Conservation (phyloP, 2,888 invertebrate species). For the Deilephila elpenor region DNA sequence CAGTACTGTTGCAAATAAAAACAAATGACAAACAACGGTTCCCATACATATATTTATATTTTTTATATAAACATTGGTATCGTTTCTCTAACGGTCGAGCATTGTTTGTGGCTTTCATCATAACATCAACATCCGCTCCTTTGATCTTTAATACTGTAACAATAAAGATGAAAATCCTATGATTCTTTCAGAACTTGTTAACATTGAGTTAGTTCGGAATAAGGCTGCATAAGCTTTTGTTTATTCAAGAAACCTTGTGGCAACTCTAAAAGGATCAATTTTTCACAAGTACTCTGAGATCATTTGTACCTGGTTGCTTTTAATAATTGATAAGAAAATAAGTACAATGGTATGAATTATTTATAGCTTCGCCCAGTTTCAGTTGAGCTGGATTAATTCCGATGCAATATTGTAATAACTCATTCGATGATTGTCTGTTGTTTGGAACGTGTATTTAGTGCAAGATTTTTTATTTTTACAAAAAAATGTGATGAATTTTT, state of each 20-base stretch:
- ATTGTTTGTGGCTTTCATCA: slow-evolving; percentile 38
- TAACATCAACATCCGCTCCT: slow-evolving; percentile 9
- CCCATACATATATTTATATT: slow-evolving; percentile 37
- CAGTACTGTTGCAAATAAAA: slow-evolving; percentile 38
- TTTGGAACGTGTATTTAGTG: neutral
- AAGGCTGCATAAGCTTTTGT: slow-evolving; percentile 48
- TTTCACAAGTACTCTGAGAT: slow-evolving; percentile 40
- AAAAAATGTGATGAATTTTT: neutral
- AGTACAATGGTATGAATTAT: neutral
- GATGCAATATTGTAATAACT: neutral
- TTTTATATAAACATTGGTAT: slow-evolving; percentile 41
- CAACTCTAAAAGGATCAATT: slow-evolving; percentile 52
- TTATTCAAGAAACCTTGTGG: slow-evolving; percentile 53
- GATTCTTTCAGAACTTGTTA: slow-evolving; percentile 32
- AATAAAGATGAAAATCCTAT: slow-evolving; percentile 32
- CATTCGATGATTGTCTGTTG: neutral
- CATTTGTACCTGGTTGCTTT: slow-evolving; percentile 30
- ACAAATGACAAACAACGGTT: slow-evolving; percentile 8
- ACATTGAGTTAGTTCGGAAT: slow-evolving; percentile 44
- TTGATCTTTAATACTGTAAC: neutral
- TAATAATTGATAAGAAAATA: slow-evolving; percentile 17
- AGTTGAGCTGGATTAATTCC: slow-evolving; percentile 8
- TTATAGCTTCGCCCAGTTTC: slow-evolving; percentile 5
- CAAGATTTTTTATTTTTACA: neutral
- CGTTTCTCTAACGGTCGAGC: slow-evolving; percentile 37